Percentiles rank a stretch among this genome's conserved stretches.
Conservation (phyloP, 2,113 vertebrate species). For the Syngnathus typhle region DNA sequence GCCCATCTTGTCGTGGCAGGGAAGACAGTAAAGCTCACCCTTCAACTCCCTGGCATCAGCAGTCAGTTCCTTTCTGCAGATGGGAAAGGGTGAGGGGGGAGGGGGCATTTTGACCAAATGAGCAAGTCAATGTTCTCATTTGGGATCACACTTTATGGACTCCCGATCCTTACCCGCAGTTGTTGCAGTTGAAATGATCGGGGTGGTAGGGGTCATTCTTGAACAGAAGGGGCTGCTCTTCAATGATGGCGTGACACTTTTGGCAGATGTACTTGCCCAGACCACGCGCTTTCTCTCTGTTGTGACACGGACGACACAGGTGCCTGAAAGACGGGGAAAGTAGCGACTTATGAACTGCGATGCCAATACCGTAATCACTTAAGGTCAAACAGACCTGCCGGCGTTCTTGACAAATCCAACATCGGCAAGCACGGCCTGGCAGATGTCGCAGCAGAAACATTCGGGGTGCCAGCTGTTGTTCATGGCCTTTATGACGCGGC, state of each 20-base stretch:
- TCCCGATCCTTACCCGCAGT: constrained; percentile 80
- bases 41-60: constrained; percentile 93
- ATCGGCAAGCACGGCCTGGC: constrained; percentile 85
- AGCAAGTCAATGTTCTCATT: not conserved
- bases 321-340: constrained; percentile 72
- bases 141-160: not conserved
- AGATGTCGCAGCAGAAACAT: constrained; percentile 95
- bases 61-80: constrained; percentile 88
- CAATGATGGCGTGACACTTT: constrained; percentile 96
- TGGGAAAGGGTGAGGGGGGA: too few relatives aligned
- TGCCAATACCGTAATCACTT: not conserved
- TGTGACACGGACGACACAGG: constrained; percentile 93
- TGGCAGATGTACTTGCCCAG: constrained; percentile 97
- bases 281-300: constrained; percentile 89
- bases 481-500: constrained; percentile 98
- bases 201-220: constrained; percentile 98
- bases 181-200: constrained; percentile 97
- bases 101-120: not conserved
- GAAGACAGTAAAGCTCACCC: constrained; percentile 92
- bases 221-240: constrained; percentile 91
- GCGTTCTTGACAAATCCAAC: constrained; percentile 98
- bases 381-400: constrained; percentile 75
- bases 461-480: constrained; percentile 98
- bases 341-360: not conserved
- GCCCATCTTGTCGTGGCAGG: constrained; percentile 98